phyloP scores from a whole-genome alignment of 1,140 invertebrate species.

The Nasonia longicornis region DNA sequence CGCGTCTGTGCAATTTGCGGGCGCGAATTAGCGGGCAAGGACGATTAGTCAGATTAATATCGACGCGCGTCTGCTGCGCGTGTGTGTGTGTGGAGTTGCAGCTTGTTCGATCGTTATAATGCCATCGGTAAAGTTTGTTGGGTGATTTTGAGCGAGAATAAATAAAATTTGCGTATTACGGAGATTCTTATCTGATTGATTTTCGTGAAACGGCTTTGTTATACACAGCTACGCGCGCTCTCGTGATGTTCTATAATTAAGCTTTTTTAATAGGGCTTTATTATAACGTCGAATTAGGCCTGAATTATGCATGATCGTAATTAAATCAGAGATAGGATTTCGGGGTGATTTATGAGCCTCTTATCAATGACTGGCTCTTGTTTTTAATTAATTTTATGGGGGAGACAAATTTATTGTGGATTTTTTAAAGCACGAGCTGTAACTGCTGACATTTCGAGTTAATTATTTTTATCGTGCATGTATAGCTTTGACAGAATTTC shows the following conservation, averaged over 20 bases:
- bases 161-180: neutral
- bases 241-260: constrained; percentile 36
- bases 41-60: constrained; percentile 53
- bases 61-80: constrained; percentile 31
- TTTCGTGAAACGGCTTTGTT: constrained; percentile 14
- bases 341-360: constrained; percentile 17
- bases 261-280: neutral
- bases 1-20: constrained; percentile 50
- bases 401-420: too few relatives aligned
- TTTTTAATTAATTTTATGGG: constrained; percentile 35
- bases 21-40: constrained; percentile 48
- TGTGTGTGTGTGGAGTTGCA: neutral
- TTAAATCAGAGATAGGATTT: constrained; percentile 38
- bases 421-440: too few relatives aligned
- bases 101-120: neutral
- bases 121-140: too few relatives aligned
- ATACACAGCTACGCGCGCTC: neutral
- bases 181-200: neutral
- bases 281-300: constrained; percentile 29
- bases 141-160: neutral
- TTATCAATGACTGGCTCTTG: neutral
- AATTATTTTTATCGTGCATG: too few relatives aligned
- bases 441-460: too few relatives aligned
- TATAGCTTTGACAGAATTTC: too few relatives aligned
- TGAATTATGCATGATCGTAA: constrained; percentile 29